Evolutionary conservation across 2,888 invertebrate genomes (phyloP).

Genomic region (Oligia latruncula): DNA sequence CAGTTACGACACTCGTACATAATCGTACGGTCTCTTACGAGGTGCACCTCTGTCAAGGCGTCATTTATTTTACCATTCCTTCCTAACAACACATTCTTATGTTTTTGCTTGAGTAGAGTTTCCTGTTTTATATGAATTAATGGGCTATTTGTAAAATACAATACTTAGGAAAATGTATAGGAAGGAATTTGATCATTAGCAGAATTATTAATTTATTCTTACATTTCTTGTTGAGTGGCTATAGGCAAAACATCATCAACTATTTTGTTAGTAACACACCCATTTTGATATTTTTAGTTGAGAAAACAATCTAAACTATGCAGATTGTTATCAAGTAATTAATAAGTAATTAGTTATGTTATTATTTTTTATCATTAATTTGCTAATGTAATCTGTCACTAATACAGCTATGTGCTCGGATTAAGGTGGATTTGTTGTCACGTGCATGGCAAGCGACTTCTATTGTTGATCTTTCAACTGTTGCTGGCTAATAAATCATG

Average conservation of each 20-base stretch:
- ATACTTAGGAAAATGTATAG: not conserved
- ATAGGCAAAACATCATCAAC: not conserved
- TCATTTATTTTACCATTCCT: conserved; percentile 1
- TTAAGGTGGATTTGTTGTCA: conserved; percentile 45
- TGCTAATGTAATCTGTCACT: conserved; percentile 40
- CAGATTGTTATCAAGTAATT: conserved; percentile 47
- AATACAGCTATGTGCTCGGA: conserved; percentile 16
- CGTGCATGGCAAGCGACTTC: conserved; percentile 25
- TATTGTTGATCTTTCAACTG: not conserved
- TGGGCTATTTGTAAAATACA: not conserved
- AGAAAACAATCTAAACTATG: conserved; percentile 8
- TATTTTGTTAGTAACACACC: conserved; percentile 12
- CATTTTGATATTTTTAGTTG: not conserved
- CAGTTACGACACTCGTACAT: conserved; percentile 6
- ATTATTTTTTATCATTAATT: conserved; percentile 39
- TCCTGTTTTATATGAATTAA: not conserved
- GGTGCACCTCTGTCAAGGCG: not conserved
- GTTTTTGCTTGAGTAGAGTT: not conserved
- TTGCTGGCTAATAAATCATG: not conserved
- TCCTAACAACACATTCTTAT: too few species aligned
- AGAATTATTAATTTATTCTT: not conserved
- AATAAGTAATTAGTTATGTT: conserved; percentile 48
- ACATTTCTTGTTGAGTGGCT: not conserved
- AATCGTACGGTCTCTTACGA: not conserved
- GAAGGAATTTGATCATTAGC: not conserved